phyloP scores from a whole-genome alignment of 2,888 invertebrate genomes.

The Drosophila birchii region DNA sequence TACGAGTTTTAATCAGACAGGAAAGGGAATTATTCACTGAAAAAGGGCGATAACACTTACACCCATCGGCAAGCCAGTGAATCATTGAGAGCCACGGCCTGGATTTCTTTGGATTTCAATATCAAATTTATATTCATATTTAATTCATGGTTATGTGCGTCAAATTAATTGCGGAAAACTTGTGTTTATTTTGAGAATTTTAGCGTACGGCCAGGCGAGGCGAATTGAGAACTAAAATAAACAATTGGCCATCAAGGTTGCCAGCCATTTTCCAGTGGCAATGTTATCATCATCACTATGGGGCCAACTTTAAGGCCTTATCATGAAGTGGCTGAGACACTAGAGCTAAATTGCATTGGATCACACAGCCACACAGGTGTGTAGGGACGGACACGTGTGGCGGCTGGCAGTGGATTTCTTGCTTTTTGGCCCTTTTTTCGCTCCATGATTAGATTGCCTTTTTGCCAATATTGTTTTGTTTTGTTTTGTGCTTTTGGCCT shows the following conservation, averaged over 20 bases:
- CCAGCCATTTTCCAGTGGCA: conserved; percentile 12
- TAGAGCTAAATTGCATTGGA: conserved; percentile 16
- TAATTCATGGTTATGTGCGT: conserved; percentile 9
- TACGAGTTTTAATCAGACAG: conserved; percentile 41
- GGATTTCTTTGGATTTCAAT: conserved; percentile 7
- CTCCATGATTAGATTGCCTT: conserved; percentile 33
- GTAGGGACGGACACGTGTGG: conserved; percentile 20
- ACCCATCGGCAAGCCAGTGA: conserved; percentile 2
- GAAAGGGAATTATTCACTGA: conserved; percentile 28
- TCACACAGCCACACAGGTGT: conserved; percentile 6
- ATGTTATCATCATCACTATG: conserved; percentile 23
- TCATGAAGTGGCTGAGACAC: conserved; percentile 14
- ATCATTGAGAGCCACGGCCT: too few species aligned
- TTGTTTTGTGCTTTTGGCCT: conserved; percentile 11
- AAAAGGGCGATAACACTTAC: conserved; percentile 36
- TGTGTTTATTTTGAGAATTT: conserved; percentile 27
- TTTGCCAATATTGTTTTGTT: conserved; percentile 17
- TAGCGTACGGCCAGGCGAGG: conserved; percentile 3
- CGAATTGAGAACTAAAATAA: conserved; percentile 22
- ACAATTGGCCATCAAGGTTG: conserved; percentile 29
- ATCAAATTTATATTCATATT: conserved; percentile 5
- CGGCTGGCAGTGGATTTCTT: not conserved
- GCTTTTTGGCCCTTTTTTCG: not conserved
- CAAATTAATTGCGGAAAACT: conserved; percentile 29
- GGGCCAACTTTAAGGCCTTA: conserved; percentile 11